A percentile compares a stretch with the other conserved stretches of the same genome.
These are phyloP conservation scores for Pollenia griseotomentosa DNA, from an alignment of 2,888 invertebrate species.

Conservation along the genomic window DNA sequence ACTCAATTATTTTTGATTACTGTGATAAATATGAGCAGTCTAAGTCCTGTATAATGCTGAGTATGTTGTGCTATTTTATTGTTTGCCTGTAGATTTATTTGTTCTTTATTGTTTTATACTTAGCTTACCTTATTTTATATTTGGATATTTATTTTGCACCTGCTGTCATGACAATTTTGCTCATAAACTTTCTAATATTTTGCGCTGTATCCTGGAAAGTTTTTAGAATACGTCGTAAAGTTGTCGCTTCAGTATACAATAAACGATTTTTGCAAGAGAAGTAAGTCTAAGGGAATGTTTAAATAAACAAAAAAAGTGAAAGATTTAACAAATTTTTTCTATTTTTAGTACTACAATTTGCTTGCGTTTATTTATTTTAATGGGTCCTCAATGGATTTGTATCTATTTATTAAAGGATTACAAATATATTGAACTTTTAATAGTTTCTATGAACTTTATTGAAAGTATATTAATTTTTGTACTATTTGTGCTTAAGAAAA, in stretches of 20 bases:
- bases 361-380: constrained; percentile 51
- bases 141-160: constrained; percentile 45
- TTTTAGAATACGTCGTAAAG: constrained; percentile 16
- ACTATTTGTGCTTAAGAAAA: constrained; percentile 54
- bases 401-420: constrained; percentile 44
- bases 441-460: constrained; percentile 23
- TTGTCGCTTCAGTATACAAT: background rate
- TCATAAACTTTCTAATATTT: constrained; percentile 38
- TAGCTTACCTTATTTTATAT: constrained; percentile 23
- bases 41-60: constrained; percentile 28
- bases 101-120: background rate
- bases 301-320: background rate
- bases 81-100: background rate
- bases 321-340: background rate
- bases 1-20: background rate
- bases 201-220: constrained; percentile 38
- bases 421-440: constrained; percentile 43
- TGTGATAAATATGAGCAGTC: constrained; percentile 29
- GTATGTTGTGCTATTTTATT: background rate
- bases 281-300: background rate
- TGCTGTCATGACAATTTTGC: constrained; percentile 24
- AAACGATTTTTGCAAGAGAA: constrained; percentile 27
- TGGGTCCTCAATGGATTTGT: constrained; percentile 55
- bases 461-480: constrained; percentile 47
- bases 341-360: constrained; percentile 48